Conservation (phyloP, 2,888 invertebrate species). For the Synanthedon andrenaeformis region DNA sequence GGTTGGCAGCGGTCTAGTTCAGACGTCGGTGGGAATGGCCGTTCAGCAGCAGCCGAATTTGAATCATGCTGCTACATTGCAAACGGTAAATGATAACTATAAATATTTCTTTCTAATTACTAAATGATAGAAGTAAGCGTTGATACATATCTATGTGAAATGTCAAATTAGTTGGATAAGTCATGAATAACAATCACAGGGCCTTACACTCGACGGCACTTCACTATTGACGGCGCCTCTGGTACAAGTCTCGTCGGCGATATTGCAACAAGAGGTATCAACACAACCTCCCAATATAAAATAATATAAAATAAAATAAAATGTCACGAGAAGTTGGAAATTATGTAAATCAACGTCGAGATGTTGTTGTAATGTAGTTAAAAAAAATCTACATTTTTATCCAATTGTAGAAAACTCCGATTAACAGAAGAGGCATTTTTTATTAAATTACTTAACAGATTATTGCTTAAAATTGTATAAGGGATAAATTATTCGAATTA, state of each 20-base stretch:
- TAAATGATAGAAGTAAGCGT: conserved; percentile 2
- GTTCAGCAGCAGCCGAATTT: conserved; percentile 32
- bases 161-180: neutral
- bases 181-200: conserved; percentile 6
- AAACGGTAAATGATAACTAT: conserved; percentile 31
- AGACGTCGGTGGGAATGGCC: conserved; percentile 51
- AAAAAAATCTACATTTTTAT: too few relatives aligned
- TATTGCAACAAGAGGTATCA: conserved; percentile 47
- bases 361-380: too few relatives aligned
- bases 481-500: too few relatives aligned
- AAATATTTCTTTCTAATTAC: neutral
- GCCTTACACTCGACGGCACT: conserved; percentile 42
- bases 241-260: conserved; percentile 43
- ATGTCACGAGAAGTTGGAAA: too few relatives aligned
- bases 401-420: too few relatives aligned
- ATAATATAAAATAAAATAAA: too few relatives aligned
- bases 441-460: too few relatives aligned
- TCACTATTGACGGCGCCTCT: conserved; percentile 44
- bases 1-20: conserved; percentile 45
- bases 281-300: neutral
- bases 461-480: too few relatives aligned
- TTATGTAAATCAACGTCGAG: too few relatives aligned
- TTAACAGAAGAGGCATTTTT: too few relatives aligned
- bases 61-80: conserved; percentile 35
- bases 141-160: conserved; percentile 1